phyloP scores from a whole-genome alignment of 2,113 vertebrate genomes.

The Passer montanus region DNA sequence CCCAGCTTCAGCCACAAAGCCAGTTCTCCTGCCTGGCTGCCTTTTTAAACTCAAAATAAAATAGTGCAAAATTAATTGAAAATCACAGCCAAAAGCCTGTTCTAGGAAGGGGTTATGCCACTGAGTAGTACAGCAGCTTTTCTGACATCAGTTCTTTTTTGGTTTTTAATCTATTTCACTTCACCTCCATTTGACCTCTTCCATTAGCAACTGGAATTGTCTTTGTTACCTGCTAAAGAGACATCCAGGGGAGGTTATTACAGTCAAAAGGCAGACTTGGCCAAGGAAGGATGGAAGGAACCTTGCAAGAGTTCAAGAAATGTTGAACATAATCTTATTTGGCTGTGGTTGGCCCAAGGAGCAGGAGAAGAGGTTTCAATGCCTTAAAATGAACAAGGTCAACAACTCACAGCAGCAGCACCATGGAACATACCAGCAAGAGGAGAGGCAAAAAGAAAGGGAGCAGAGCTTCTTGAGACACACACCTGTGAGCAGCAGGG shows the following conservation, averaged over 20 bases:
- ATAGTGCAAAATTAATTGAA: not conserved
- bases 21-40: not conserved
- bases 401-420: not conserved
- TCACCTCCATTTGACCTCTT: constrained; percentile 22
- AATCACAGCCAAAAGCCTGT: not conserved
- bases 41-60: constrained; percentile 6
- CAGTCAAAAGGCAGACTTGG: not conserved
- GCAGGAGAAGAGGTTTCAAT: not conserved
- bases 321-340: not conserved
- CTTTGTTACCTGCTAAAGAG: constrained; percentile 15
- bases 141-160: not conserved
- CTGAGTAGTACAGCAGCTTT: not conserved
- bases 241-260: not conserved
- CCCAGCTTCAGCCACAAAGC: not conserved
- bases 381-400: not conserved
- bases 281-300: not conserved
- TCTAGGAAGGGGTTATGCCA: not conserved
- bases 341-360: not conserved
- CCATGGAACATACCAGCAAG: not conserved
- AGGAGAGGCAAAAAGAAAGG: not conserved
- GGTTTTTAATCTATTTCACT: not conserved
- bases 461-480: not conserved
- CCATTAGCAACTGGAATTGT: constrained; percentile 14
- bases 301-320: not conserved
- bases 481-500: not conserved